phyloP scores from a whole-genome alignment of 2,888 invertebrate genomes.

The Acutogordius australiensis region DNA sequence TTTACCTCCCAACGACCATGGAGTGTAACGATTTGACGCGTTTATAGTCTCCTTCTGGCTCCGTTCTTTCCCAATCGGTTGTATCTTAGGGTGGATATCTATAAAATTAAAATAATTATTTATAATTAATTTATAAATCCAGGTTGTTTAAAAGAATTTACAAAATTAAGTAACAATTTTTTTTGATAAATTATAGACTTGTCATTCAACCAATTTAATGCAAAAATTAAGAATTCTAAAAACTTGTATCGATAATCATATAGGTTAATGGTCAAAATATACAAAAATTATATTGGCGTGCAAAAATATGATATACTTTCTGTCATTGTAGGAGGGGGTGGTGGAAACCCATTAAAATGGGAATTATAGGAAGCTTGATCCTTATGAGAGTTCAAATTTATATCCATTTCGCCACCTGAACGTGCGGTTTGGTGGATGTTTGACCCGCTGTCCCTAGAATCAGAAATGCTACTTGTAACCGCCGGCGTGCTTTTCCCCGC shows the following conservation, averaged over 20 bases:
- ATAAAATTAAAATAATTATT: slow-evolving; percentile 4
- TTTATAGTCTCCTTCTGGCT: not conserved
- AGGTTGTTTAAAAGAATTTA: not conserved
- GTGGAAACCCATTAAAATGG: slow-evolving; percentile 1
- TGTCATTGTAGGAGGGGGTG: too few relatives aligned
- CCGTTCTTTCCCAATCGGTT: slow-evolving; percentile 3
- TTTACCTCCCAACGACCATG: slow-evolving; percentile 9
- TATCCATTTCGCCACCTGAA: too few relatives aligned
- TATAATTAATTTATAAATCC: not conserved
- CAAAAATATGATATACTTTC: too few relatives aligned
- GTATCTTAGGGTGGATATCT: not conserved
- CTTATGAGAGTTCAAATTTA: too few relatives aligned
- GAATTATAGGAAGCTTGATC: too few relatives aligned
- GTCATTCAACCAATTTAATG: too few relatives aligned
- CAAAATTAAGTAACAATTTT: not conserved
- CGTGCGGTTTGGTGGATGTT: not conserved
- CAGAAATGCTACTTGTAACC: slow-evolving; percentile 10
- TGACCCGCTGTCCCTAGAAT: slow-evolving; percentile 14
- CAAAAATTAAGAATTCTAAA: too few relatives aligned
- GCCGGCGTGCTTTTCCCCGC: not conserved
- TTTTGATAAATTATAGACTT: too few relatives aligned
- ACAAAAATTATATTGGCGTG: too few relatives aligned
- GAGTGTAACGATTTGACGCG: not conserved
- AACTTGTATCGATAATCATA: too few relatives aligned
- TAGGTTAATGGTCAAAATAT: too few relatives aligned